phyloP scores from a whole-genome alignment of 1,140 invertebrate genomes.

The Zophobas morio region DNA sequence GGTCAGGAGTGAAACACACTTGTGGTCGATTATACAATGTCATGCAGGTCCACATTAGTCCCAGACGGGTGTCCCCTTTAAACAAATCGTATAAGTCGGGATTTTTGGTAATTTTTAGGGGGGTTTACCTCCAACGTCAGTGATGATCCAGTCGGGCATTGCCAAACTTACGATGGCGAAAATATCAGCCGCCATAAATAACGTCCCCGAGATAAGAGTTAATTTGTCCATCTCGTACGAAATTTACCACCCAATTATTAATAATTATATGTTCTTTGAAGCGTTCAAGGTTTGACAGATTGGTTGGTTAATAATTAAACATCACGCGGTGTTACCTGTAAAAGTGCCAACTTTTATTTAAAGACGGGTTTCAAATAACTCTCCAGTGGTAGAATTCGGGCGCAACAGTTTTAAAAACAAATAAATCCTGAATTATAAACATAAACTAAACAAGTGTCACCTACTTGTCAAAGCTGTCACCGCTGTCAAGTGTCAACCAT shows the following conservation, averaged over 20 bases:
- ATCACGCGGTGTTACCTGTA: no score
- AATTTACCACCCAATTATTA: not conserved
- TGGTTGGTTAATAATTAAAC: no score
- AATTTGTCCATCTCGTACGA: constrained; percentile 87
- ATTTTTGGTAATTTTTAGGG: constrained; percentile 1
- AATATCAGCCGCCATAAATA: constrained; percentile 93
- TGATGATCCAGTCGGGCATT: constrained; percentile 97
- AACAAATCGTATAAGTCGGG: constrained; percentile 50
- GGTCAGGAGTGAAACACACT: constrained; percentile 88
- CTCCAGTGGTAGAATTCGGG: no score
- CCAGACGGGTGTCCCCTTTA: constrained; percentile 88
- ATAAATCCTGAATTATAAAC: no score
- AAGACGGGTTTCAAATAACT: no score
- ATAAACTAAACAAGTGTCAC: not conserved
- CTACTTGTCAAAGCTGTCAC: not conserved
- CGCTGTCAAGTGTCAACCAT: not conserved
- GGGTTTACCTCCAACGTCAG: constrained; percentile 87
- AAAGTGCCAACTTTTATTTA: no score
- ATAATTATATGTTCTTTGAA: no score
- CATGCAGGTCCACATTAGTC: constrained; percentile 95
- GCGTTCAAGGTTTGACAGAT: no score
- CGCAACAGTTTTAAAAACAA: no score
- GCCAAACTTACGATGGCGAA: constrained; percentile 94
- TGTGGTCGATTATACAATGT: constrained; percentile 91
- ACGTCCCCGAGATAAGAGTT: constrained; percentile 90